Percentiles rank a stretch among this genome's conserved stretches.
These are phyloP conservation scores for Megamerina dolium DNA, from an alignment of 2,888 invertebrate genomes.

Conservation along the genomic window DNA sequence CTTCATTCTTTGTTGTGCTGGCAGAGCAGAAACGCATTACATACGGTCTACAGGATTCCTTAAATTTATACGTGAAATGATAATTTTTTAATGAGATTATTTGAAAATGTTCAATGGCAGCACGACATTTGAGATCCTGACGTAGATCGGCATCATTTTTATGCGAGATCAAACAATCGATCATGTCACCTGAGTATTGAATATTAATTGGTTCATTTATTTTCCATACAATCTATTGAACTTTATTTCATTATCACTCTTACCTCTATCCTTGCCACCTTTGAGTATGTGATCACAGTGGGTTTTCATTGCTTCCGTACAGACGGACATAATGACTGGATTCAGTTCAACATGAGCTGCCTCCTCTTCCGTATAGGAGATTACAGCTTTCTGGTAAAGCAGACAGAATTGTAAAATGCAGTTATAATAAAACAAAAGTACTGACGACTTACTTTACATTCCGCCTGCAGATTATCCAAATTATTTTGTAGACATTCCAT, in stretches of 20 bases:
- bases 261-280: conserved; percentile 58
- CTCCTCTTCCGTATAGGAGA: conserved; percentile 83
- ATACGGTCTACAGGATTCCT: conserved; percentile 83
- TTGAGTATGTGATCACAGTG: conserved; percentile 66
- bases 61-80: conserved; percentile 89
- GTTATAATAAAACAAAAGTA: not conserved
- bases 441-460: conserved; percentile 59
- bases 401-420: no score
- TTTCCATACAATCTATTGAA: no score
- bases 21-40: conserved; percentile 65
- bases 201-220: not conserved
- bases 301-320: conserved; percentile 70
- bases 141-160: conserved; percentile 82
- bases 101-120: conserved; percentile 96
- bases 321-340: conserved; percentile 76
- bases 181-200: conserved; percentile 62
- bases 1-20: conserved; percentile 71
- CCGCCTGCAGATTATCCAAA: conserved; percentile 60
- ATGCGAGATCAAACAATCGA: conserved; percentile 89
- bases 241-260: not conserved
- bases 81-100: conserved; percentile 88
- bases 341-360: conserved; percentile 86
- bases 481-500: conserved; percentile 87
- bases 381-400: conserved; percentile 53
- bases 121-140: conserved; percentile 74